phyloP scores from a whole-genome alignment of 2,888 invertebrate genomes.

The Erebia epiphron region DNA sequence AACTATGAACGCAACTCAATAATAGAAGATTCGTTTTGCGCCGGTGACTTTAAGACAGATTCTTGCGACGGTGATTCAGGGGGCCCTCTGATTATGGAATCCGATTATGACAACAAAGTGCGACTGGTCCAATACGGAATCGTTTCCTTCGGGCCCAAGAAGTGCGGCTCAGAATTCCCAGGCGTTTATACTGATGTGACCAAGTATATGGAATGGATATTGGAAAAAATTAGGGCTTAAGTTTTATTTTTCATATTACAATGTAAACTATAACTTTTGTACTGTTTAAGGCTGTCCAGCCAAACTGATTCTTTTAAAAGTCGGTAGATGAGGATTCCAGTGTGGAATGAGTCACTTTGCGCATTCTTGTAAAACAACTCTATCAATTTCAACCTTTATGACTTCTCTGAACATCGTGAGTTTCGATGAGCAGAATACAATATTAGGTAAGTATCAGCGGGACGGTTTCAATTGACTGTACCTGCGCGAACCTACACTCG shows the following conservation, averaged over 20 bases:
- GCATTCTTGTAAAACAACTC: too few species aligned
- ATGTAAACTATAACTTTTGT: background rate
- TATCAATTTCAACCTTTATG: too few species aligned
- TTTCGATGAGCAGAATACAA: too few species aligned
- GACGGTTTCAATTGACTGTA: too few species aligned
- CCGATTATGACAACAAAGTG: constrained; percentile 16
- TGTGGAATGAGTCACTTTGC: too few species aligned
- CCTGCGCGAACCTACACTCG: too few species aligned
- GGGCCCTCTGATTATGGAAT: constrained; percentile 80
- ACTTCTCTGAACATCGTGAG: too few species aligned
- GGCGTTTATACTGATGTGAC: constrained; percentile 70
- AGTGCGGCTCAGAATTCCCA: constrained; percentile 58
- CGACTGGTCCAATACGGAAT: constrained; percentile 51
- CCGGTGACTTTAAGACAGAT: constrained; percentile 74
- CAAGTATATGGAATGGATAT: constrained; percentile 66
- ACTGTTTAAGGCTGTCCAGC: too few species aligned
- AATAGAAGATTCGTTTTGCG: constrained; percentile 44
- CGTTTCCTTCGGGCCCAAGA: constrained; percentile 46
- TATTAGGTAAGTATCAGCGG: too few species aligned
- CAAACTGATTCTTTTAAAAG: too few species aligned
- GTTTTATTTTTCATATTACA: background rate
- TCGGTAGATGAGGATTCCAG: too few species aligned
- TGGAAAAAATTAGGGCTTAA: constrained; percentile 47
- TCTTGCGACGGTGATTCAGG: constrained; percentile 87
- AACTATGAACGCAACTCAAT: background rate